Evolutionary conservation across 1,140 invertebrate genomes (phyloP), one percentile per base, ranked within the genome.

Genomic region (Chionoecetes opilio): DNA sequence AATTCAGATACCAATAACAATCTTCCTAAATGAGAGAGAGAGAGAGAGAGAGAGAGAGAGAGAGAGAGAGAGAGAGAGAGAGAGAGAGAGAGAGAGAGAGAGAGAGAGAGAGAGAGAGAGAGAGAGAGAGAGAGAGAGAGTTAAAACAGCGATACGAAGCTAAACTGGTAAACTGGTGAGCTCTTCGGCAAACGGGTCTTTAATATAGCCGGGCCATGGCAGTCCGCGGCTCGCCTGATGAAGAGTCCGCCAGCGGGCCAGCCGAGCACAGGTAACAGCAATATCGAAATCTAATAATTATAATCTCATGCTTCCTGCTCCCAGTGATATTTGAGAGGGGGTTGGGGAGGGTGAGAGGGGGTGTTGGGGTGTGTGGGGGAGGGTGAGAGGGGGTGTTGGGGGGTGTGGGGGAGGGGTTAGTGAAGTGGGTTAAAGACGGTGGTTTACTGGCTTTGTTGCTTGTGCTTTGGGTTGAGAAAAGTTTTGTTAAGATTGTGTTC

Each of bases 251-350:
- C 63, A 75, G 63, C 63, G n/a, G 63, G 11, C n/a, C n/a, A 75
- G n/a, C 63, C 63, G 21, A 17, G 63, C 63, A n/a, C 63, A 75
- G 63, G 21, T 75, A 75, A 75, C 11, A 75, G 63, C 63, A 75
- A 75, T 75, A 75, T 75, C 63, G 63, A n/a, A 75, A 75, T 75
- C 63, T 75, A 75, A 75, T 75, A 75, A 75, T 75, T 75, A 75
- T 75, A 75, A 75, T 75, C 63, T n/a, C 63, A 75, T 75, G 63
- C 63, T 75, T 75, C n/a, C 63, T 75, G 63, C 63, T n/a, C 21
- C 63, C 41, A 14, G 41, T 75, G 63, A 21, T 75, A 75, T 75
- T n/a, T 75, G 21, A 26, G 11, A n/a, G 63, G n/a, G 63, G 21
- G 21, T 75, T n/a, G n/a, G n/a, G n/a, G n/a, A n/a, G n/a, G n/a